Evolutionary conservation across 2,797 vertebrate species (phyloP).

Genomic region (Molossus alvarezi): DNA sequence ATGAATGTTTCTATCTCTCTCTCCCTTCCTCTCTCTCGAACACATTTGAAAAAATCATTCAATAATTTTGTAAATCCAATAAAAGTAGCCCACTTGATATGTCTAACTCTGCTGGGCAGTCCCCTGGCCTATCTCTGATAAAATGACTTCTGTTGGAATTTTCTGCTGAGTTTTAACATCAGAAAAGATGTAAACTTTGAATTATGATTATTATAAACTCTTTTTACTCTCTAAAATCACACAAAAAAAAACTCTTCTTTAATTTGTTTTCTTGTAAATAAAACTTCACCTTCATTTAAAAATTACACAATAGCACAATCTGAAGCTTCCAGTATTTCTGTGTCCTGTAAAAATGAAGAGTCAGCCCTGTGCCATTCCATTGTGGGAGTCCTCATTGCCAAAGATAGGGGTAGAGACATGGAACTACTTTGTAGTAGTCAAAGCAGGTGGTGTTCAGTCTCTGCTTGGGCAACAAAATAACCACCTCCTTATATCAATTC

Average conservation of each 20-base stretch:
- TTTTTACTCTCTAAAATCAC: slow-evolving; percentile 42
- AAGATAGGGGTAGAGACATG: not conserved
- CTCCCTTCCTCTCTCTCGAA: too few species aligned
- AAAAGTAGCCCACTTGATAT: slow-evolving; percentile 26
- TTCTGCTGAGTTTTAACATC: slow-evolving; percentile 43
- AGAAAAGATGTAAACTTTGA: slow-evolving; percentile 65
- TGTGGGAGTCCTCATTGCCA: not conserved
- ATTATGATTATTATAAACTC: slow-evolving; percentile 25
- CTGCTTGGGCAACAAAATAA: slow-evolving; percentile 19
- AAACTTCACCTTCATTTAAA: not conserved
- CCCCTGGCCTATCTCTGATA: not conserved
- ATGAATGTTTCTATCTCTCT: too few species aligned
- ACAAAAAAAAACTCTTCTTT: slow-evolving; percentile 21
- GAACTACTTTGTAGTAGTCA: not conserved
- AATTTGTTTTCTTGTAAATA: slow-evolving; percentile 43
- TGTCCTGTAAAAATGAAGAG: slow-evolving; percentile 15
- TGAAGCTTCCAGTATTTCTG: slow-evolving; percentile 32
- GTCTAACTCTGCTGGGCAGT: not conserved
- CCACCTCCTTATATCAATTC: not conserved
- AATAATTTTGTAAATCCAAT: slow-evolving; percentile 17
- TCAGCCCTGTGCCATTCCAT: not conserved
- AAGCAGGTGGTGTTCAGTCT: not conserved
- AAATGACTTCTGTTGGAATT: not conserved
- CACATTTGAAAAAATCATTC: too few species aligned
- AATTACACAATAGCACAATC: not conserved